Evolutionary conservation across 2,888 invertebrate genomes (phyloP), one percentile per base, ranked within the genome.

Genomic region (Mimumesa dahlbomi): DNA sequence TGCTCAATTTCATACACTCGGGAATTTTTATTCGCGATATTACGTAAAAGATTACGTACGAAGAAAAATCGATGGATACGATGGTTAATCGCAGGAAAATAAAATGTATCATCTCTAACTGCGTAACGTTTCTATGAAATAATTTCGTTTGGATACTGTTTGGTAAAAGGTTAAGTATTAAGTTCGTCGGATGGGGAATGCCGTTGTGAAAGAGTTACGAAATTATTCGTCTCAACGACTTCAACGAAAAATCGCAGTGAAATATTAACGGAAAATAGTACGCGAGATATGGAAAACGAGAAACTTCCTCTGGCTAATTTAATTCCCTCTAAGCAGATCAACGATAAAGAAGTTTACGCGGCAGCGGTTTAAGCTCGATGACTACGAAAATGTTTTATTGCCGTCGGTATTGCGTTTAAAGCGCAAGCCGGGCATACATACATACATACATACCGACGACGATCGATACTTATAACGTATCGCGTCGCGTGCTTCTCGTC

Each of bases 351-450:
- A 74, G 71, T 74, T 65, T 48, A 61, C 67, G 62, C 74, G 58
- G 52, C 57, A 43, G 58, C 58, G 54, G 58, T 53, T 78, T 72
- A 69, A 72, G 69, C 45, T 34, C 66, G 68, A 65, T 63, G 67
- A 65, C 75, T 72, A 68, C 66, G 72, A 56, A 75, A 71, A 64
- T 72, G 79, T 75, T 78, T 77, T 69, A 77, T 62, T 69, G 68
- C 72, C 49, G 19, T 14, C 66, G 50, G 68, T 75, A 67, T 73
- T 64, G 63, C 46, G 64, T 25, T 56, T 38, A 53, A 62, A 48
- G 25, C 22, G 48, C 53, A 21, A 31, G 50, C 36, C 36, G 13
- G 3, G 50, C 25, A 34, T n/a, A n/a, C n/a, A n/a, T n/a, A n/a
- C n/a, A n/a, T n/a, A n/a, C n/a, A n/a, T n/a, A 19, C 45, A 11